phyloP scores from a whole-genome alignment of 2,797 vertebrate genomes.

The Gymnodraco acuticeps region DNA sequence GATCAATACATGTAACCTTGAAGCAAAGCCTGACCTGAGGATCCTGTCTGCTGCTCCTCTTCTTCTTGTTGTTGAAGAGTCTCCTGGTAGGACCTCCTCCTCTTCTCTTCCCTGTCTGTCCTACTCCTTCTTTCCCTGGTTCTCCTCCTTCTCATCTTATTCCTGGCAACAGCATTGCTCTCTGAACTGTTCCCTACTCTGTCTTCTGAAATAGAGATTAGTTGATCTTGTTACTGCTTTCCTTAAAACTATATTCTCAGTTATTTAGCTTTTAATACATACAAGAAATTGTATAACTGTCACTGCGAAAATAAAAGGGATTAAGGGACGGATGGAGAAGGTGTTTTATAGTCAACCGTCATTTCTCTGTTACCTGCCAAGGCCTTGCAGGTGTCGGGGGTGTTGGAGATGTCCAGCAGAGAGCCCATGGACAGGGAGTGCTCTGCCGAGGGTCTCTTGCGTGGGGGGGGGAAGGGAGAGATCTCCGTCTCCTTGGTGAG shows the following conservation, averaged over 20 bases:
- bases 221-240: conserved; percentile 32
- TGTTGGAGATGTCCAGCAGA: conserved; percentile 96
- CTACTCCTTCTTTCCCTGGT: conserved; percentile 63
- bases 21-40: conserved; percentile 60
- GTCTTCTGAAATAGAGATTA: conserved; percentile 59
- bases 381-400: conserved; percentile 89
- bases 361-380: conserved; percentile 83
- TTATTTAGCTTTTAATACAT: neutral
- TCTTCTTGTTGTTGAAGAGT: conserved; percentile 41
- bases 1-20: neutral
- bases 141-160: conserved; percentile 57
- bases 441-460: conserved; percentile 94
- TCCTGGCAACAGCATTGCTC: conserved; percentile 51
- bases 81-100: conserved; percentile 37
- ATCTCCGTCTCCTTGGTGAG: conserved; percentile 93
- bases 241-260: neutral
- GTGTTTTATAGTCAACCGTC: neutral
- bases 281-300: neutral
- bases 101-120: conserved; percentile 63
- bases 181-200: conserved; percentile 64
- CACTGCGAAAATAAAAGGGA: neutral
- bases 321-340: neutral
- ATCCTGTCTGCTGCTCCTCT: conserved; percentile 39
- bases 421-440: conserved; percentile 94
- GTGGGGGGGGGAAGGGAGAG: conserved; percentile 92